Evolutionary conservation across 2,113 vertebrate species (phyloP).

Genomic region (Engystomops pustulosus): DNA sequence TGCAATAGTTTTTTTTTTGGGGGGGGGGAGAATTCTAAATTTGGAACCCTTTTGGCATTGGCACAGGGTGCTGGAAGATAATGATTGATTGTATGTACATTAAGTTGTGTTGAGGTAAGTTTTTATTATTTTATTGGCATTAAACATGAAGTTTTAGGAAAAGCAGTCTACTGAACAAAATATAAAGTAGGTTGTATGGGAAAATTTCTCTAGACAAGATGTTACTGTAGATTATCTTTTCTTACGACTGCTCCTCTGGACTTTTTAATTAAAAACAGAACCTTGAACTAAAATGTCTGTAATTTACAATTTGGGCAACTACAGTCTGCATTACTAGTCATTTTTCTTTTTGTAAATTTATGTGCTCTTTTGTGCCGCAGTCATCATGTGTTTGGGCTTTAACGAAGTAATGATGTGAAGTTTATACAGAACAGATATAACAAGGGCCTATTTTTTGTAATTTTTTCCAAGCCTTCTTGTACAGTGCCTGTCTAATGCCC

Average conservation of each 20-base stretch:
- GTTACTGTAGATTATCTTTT: background rate
- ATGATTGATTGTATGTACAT: conserved; percentile 33
- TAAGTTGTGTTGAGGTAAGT: conserved; percentile 5
- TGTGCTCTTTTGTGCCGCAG: background rate
- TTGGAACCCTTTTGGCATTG: background rate
- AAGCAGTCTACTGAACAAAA: background rate
- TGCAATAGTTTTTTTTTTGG: conserved; percentile 10
- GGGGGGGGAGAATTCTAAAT: background rate
- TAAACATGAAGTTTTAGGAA: background rate
- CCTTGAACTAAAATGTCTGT: background rate
- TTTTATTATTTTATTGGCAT: background rate
- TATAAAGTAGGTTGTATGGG: background rate
- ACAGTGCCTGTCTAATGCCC: conserved; percentile 32
- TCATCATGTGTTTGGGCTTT: background rate
- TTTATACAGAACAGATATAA: background rate
- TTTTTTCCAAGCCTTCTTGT: background rate
- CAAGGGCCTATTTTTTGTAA: background rate
- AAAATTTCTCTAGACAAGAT: background rate
- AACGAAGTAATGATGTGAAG: background rate
- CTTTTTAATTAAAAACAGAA: background rate
- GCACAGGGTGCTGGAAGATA: conserved; percentile 9
- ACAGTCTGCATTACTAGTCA: background rate
- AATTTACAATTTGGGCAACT: background rate
- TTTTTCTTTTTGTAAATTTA: background rate
- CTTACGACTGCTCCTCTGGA: background rate